A percentile compares a stretch with the other conserved stretches of the same genome.
Conservation (phyloP, 2,888 invertebrate genomes). For the Hypsopygia costalis region DNA sequence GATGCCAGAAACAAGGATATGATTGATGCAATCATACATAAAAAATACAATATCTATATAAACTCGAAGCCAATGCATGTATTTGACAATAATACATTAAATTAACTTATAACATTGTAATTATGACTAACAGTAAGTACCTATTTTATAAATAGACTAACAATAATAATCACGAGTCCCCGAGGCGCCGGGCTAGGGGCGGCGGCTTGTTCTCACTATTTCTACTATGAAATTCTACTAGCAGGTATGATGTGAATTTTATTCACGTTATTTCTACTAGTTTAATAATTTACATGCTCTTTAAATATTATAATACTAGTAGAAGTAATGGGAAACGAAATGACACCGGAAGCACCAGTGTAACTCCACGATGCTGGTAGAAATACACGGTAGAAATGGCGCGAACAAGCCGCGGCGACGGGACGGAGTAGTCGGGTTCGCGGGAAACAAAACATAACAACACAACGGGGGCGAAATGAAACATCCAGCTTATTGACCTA, state of each 20-base stretch:
- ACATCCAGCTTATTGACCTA: conserved; percentile 83
- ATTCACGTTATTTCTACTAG: no score
- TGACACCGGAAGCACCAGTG: no score
- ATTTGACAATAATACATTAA: conserved; percentile 9
- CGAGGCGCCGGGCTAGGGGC: conserved; percentile 2
- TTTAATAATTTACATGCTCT: no score
- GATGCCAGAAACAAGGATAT: background rate
- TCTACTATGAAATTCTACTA: no score
- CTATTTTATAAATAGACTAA: conserved; percentile 11
- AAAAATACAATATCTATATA: conserved; percentile 2
- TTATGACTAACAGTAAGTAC: conserved; percentile 11
- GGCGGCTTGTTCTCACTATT: no score
- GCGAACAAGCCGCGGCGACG: conserved; percentile 1
- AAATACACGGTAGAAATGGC: no score
- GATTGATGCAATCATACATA: background rate
- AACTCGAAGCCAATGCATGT: conserved; percentile 8
- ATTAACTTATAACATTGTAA: conserved; percentile 9
- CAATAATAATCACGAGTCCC: conserved; percentile 8
- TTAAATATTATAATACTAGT: no score
- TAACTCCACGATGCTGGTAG: no score
- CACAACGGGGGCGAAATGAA: conserved; percentile 57
- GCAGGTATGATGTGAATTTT: no score
- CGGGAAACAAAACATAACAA: conserved; percentile 4
- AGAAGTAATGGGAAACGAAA: no score
- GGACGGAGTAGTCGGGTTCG: background rate